Conservation (phyloP, 2,113 vertebrate genomes). For the Nyctibius bracteatus region DNA sequence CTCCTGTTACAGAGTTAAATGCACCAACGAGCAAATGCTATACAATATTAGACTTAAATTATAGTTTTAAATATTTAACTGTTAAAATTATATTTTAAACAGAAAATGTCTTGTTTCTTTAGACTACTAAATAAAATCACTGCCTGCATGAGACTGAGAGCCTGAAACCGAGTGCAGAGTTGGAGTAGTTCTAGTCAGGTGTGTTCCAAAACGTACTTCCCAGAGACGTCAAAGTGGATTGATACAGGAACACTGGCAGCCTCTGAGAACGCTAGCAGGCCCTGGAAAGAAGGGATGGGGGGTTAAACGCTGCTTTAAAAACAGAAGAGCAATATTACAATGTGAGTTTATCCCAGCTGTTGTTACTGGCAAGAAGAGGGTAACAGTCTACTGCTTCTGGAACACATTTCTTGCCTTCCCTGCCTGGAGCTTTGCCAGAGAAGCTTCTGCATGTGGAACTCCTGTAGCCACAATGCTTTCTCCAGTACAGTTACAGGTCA, state of each 20-base stretch:
- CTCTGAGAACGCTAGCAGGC: slow-evolving; percentile 86
- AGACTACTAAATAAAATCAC: background rate
- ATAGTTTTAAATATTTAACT: background rate
- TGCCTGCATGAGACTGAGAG: background rate
- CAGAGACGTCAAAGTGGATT: slow-evolving; percentile 80
- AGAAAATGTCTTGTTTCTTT: background rate
- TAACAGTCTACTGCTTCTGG: background rate
- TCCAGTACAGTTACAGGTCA: background rate
- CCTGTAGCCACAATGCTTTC: accelerated
- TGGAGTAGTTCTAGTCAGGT: background rate
- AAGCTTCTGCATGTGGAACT: background rate
- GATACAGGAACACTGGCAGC: slow-evolving; percentile 74
- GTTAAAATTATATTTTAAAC: background rate
- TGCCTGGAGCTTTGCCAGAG: background rate
- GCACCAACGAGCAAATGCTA: background rate
- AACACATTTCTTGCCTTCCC: background rate
- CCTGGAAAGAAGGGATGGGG: slow-evolving; percentile 67
- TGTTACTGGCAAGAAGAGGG: background rate
- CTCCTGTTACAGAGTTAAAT: background rate
- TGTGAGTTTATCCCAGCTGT: background rate
- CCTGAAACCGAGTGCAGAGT: background rate
- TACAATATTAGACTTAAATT: background rate
- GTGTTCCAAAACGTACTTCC: slow-evolving; percentile 75
- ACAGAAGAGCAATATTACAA: background rate
- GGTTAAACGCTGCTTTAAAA: background rate